Evolutionary conservation across 2,888 invertebrate species (phyloP), one percentile per base, ranked within the genome.

Genomic region (Xylota sylvarum): DNA sequence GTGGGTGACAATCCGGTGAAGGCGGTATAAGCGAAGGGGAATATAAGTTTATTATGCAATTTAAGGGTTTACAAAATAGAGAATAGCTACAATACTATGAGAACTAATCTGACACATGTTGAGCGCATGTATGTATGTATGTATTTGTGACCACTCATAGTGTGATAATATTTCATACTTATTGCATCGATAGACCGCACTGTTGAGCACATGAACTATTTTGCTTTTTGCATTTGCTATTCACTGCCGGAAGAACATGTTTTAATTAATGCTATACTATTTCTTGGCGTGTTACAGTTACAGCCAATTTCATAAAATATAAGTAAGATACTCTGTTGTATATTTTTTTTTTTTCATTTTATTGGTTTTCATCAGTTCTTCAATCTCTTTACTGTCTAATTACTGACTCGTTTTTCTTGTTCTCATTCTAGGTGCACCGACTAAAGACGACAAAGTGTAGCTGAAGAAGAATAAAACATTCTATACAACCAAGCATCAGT

Each of bases 341-440:
- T 32, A 3, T 50, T 48, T 65, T 52, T 56, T 40, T 62, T 43
- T 43, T 50, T 65, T 55, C 10, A 6, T 72, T 67, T 58, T 81
- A 81, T 81, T 84, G 74, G 80, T 74, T 80, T 84, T 74, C 72
- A 77, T 76, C 76, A 72, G 23, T 23, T 23, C 81, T 81, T 64
- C 37, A 73, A 55, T 50, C 52, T 35, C n/a, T 23, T 35, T 7
- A 5, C 17, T 19, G 60, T 58, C 46, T 72, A 48, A 60, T 58
- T 82, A 74, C 74, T 76, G 58, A 86, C 86, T 82, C 43, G 81
- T 86, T 82, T 82, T 77, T 82, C 73, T 64, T 82, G 69, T 64
- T 86, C 82, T 86, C 86, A 50, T 86, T 86, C 72, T 64, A 86
- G 86, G 86, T 82, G 81, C 86, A 86, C 58, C 72, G 56, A 81